Evolutionary conservation across 1,140 invertebrate genomes (phyloP), one percentile per base, ranked within the genome.

Genomic region (Cherax quadricarinatus): DNA sequence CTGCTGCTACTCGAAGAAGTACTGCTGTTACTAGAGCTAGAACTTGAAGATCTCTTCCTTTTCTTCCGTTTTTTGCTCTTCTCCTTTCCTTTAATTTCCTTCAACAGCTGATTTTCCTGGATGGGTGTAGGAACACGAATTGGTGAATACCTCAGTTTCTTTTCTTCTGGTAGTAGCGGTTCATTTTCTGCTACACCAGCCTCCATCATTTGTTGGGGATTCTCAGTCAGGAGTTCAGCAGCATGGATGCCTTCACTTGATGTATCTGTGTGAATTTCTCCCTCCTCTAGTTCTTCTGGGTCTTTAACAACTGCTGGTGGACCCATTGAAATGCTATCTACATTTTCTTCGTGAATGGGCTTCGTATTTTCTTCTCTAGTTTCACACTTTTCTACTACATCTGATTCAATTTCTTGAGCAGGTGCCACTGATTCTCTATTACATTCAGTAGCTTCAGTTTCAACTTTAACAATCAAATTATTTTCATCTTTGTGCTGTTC

Each of bases 1-100:
- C 84, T 86, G 21, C 83, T 86, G 24, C 83, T 86, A 78, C 73
- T 80, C 4, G 75, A 81, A 12, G 84, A 86, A 86, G 24, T 80
- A 51, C 83, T 86, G 51, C 83, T 86, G 83, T 86, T 86, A 24
- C 66, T 86, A 30, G 89, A 86, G 51, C 83, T 86, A 9, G 85
- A 24, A 70, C 83, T 91, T 21, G 78, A 80, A 12, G 84, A 86
- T 21, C 75, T 48, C 84, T 86, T 91, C 30, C 84, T 60, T 53
- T 86, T 91, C 49, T 91, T 91, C 41, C 89, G 62, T 30, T 91
- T 91, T 21, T 82, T 80, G 5, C 14, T 53, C 30, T 91, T 91
- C 57, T 91, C 89, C n/a, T 79, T 86, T n/a, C 78, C 30, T 79
- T 81, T 87, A n/a, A 57, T 73, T 51, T 86, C 89, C 21, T 66